phyloP scores from a whole-genome alignment of 2,888 invertebrate genomes.

The Bembecia ichneumoniformis region DNA sequence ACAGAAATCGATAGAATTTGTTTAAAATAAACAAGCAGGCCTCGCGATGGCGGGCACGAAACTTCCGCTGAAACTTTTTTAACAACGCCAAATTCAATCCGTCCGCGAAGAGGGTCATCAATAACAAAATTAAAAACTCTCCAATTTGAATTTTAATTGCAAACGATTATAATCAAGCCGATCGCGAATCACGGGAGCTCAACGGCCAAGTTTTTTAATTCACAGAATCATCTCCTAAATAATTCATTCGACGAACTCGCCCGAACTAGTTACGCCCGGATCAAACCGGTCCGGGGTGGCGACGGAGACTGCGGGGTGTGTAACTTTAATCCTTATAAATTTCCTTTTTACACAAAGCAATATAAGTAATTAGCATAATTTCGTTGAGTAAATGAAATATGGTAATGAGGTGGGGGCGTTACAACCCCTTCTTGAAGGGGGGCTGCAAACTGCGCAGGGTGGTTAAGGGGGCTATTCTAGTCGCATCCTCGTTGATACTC shows the following conservation, averaged over 20 bases:
- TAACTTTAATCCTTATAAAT: conserved; percentile 73
- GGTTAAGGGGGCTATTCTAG: conserved; percentile 48
- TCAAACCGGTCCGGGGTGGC: conserved; percentile 30
- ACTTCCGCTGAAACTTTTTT: conserved; percentile 49
- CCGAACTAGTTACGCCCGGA: conserved; percentile 45
- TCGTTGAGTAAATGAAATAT: conserved; percentile 74
- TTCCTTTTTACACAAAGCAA: conserved; percentile 74
- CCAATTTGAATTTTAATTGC: conserved; percentile 72
- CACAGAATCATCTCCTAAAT: conserved; percentile 53
- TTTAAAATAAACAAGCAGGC: conserved; percentile 42
- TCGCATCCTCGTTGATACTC: conserved; percentile 67
- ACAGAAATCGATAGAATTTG: not conserved
- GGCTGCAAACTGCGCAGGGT: conserved; percentile 33
- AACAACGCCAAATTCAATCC: conserved; percentile 55
- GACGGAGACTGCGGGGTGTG: conserved; percentile 38
- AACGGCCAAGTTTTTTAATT: conserved; percentile 42
- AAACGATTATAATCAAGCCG: conserved; percentile 64
- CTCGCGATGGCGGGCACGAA: conserved; percentile 5
- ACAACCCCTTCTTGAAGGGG: conserved; percentile 45
- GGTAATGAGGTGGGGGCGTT: conserved; percentile 63
- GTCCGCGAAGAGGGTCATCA: conserved; percentile 60
- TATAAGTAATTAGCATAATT: conserved; percentile 74
- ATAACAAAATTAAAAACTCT: conserved; percentile 70
- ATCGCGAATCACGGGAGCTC: conserved; percentile 56
- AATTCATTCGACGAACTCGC: conserved; percentile 52